Conservation (phyloP, 1,140 invertebrate species). For the Drosophila parvula region DNA sequence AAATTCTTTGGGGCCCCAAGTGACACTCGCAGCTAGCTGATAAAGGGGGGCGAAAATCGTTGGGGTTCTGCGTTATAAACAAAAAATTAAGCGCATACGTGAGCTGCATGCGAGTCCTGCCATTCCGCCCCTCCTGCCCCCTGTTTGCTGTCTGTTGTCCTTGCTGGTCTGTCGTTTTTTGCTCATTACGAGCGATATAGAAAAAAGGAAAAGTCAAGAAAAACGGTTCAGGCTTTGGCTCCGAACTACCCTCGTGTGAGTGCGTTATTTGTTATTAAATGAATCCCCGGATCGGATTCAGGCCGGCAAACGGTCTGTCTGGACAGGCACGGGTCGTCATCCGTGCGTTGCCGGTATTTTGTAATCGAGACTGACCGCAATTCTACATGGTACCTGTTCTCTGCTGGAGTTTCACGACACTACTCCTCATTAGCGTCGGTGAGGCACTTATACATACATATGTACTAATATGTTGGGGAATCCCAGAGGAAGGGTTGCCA, state of each 20-base stretch:
- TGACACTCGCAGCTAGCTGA: constrained; percentile 57
- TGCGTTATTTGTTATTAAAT: constrained; percentile 70
- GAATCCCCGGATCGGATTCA: constrained; percentile 41
- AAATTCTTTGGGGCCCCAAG: constrained; percentile 37
- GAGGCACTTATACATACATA: neutral
- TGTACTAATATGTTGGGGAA: no score
- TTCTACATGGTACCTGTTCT: constrained; percentile 31
- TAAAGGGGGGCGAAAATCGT: constrained; percentile 7
- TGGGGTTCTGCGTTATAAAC: constrained; percentile 62
- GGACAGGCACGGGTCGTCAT: constrained; percentile 34
- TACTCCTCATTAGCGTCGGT: constrained; percentile 57
- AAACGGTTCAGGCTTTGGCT: constrained; percentile 22
- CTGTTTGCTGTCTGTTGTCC: constrained; percentile 37
- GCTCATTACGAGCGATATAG: constrained; percentile 63
- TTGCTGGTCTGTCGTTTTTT: constrained; percentile 60
- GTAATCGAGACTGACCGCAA: constrained; percentile 79
- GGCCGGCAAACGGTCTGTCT: constrained; percentile 34
- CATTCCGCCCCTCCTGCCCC: neutral
- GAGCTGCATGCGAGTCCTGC: constrained; percentile 59
- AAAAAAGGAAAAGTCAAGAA: constrained; percentile 41
- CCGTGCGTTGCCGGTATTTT: constrained; percentile 61
- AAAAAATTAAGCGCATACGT: constrained; percentile 80
- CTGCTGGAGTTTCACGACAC: constrained; percentile 13
- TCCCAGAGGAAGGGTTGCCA: neutral
- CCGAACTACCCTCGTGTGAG: constrained; percentile 64